Percentiles rank a stretch among this genome's conserved stretches.
phyloP scores from a whole-genome alignment of 35 echinoderm and acorn worm species.

The Anneissia japonica region DNA sequence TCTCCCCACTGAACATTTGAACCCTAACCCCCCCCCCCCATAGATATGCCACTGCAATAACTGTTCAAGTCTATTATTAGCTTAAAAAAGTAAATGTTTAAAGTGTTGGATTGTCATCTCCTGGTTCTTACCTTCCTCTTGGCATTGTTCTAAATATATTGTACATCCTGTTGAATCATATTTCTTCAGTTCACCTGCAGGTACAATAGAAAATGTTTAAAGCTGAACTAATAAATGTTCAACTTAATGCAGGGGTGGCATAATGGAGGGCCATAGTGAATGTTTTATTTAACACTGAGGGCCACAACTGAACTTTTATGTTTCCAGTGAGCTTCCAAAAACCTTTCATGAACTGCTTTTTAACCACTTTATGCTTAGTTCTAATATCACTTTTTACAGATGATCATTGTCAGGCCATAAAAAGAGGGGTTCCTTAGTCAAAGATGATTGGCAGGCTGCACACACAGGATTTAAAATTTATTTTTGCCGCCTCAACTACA shows the following conservation, averaged over 20 bases:
- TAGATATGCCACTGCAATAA: not conserved
- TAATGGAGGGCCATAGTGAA: not conserved
- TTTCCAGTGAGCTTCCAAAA: not conserved
- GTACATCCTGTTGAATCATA: slow-evolving; percentile 54
- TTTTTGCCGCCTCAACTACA: too few relatives aligned
- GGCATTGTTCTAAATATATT: slow-evolving; percentile 74
- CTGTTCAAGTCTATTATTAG: not conserved
- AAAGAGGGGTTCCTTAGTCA: too few relatives aligned
- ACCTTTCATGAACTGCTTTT: too few relatives aligned
- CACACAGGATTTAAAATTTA: too few relatives aligned
- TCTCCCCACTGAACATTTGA: too few relatives aligned
- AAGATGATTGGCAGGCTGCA: too few relatives aligned
- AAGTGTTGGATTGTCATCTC: too few relatives aligned
- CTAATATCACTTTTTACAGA: too few relatives aligned
- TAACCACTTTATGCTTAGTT: too few relatives aligned
- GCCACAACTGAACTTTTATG: not conserved
- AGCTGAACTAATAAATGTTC: not conserved
- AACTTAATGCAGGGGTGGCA: not conserved
- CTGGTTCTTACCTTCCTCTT: slow-evolving; percentile 62
- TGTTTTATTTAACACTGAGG: not conserved
- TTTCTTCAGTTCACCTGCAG: slow-evolving; percentile 37
- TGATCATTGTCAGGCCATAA: too few relatives aligned
- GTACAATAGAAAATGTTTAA: not conserved
- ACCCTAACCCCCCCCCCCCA: too few relatives aligned
- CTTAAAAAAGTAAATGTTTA: not conserved